Conservation (phyloP, 2,888 invertebrate genomes). For the Coecobrya sp. region DNA sequence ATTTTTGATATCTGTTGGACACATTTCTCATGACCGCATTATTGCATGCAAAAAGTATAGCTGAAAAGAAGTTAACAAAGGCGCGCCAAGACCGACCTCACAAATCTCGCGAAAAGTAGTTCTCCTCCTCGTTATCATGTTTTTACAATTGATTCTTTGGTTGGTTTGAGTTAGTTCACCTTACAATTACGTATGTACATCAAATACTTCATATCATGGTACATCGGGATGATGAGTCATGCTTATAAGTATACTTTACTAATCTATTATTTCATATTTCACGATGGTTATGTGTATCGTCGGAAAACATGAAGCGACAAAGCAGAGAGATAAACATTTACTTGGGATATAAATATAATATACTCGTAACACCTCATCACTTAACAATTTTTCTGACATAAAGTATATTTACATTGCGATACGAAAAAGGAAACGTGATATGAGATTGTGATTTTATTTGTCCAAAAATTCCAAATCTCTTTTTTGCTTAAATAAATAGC, state of each 20-base stretch:
- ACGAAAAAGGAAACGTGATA: neutral
- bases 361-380: too few species aligned
- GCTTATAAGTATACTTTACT: too few species aligned
- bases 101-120: neutral
- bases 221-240: neutral
- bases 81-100: neutral
- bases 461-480: neutral
- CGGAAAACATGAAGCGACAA: too few species aligned
- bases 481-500: neutral
- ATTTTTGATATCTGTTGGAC: neutral
- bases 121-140: neutral
- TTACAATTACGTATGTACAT: neutral
- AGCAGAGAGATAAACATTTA: too few species aligned
- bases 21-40: neutral
- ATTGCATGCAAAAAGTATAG: neutral
- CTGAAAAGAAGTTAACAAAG: neutral
- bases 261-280: slow-evolving; percentile 6
- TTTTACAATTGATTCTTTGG: neutral
- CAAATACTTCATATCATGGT: neutral
- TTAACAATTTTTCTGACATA: too few species aligned
- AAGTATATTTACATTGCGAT: neutral
- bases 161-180: neutral
- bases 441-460: too few species aligned
- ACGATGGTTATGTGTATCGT: too few species aligned
- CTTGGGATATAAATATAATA: too few species aligned